phyloP scores from a whole-genome alignment of 2,888 invertebrate species.

The Protonemura montana region DNA sequence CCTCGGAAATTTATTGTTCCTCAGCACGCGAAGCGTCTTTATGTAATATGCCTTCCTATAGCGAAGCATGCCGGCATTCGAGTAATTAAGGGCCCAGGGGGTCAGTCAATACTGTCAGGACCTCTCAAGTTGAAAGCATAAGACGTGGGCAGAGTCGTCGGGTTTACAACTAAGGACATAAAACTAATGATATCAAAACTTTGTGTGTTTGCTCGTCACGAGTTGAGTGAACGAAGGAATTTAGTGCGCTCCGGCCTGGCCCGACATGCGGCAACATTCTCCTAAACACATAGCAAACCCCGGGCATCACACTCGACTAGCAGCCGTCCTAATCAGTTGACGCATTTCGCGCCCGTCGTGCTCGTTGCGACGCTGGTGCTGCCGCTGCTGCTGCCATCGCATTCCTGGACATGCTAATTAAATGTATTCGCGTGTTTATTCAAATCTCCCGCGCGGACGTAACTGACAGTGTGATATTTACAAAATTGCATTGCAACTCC shows the following conservation, averaged over 20 bases:
- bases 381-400: not conserved
- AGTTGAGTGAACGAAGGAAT: conserved; percentile 31
- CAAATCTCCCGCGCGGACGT: not conserved
- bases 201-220: conserved; percentile 37
- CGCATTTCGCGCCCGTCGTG: not conserved
- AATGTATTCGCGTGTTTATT: conserved; percentile 2
- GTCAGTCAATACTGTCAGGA: not conserved
- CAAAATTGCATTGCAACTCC: not conserved
- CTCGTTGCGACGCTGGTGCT: not conserved
- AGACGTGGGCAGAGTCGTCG: conserved; percentile 25
- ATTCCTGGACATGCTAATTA: not conserved
- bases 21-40: conserved; percentile 43
- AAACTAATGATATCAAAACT: conserved; percentile 46
- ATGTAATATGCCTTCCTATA: not conserved
- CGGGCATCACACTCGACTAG: not conserved
- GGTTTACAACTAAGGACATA: conserved; percentile 30
- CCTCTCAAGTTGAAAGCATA: conserved; percentile 27
- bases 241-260: not conserved
- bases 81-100: conserved; percentile 25
- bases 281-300: not conserved
- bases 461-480: not conserved
- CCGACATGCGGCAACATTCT: not conserved
- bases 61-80: not conserved
- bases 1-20: conserved; percentile 37
- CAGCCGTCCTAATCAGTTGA: not conserved